Conservation (phyloP, 2,113 vertebrate species). For the Galbula dea region DNA sequence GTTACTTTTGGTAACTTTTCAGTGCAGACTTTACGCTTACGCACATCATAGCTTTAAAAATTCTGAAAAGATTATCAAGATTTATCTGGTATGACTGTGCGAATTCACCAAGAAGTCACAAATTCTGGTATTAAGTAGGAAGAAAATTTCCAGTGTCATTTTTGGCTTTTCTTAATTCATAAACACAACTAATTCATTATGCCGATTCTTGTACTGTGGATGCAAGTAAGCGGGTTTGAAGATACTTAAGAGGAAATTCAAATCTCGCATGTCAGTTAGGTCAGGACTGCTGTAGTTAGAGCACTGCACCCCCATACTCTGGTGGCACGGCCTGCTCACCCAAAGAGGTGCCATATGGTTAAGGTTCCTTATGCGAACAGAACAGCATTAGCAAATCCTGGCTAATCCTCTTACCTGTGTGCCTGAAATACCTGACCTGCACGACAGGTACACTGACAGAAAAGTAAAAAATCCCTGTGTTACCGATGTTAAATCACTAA, state of each 20-base stretch:
- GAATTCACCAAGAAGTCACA: no score
- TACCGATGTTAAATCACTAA: background rate
- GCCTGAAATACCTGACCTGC: background rate
- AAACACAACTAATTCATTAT: background rate
- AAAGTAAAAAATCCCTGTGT: background rate
- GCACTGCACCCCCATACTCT: fast-evolving
- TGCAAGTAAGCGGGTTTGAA: background rate
- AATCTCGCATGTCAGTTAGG: fast-evolving
- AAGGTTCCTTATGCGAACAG: background rate
- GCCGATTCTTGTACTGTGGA: background rate
- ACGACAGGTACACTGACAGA: background rate
- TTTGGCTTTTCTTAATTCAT: background rate
- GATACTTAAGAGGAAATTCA: fast-evolving
- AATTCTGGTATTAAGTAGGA: background rate
- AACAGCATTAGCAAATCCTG: background rate
- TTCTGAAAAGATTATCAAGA: fast-evolving
- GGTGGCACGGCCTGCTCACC: background rate
- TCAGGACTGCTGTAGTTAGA: background rate
- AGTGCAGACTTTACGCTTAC: background rate
- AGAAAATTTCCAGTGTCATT: background rate
- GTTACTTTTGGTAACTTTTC: background rate
- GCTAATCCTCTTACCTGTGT: background rate
- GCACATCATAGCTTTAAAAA: background rate
- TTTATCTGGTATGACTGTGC: no score
- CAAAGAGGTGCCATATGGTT: fast-evolving